These are phyloP conservation scores for Xyliphius kryptos DNA, from an alignment of 2,113 vertebrate species.

Conservation along the genomic window DNA sequence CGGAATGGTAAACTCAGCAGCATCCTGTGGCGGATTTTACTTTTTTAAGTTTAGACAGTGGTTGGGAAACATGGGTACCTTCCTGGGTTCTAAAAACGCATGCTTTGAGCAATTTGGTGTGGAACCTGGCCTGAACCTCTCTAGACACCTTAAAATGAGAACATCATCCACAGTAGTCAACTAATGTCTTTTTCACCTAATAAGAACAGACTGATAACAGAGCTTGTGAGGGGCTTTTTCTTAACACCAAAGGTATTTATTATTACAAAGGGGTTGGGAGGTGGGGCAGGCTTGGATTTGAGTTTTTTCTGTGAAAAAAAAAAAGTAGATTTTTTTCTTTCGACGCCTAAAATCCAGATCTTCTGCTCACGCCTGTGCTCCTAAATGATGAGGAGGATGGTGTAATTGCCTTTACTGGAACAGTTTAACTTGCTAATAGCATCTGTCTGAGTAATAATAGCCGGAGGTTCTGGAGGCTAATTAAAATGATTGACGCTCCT, in stretches of 20 bases:
- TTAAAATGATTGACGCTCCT: slow-evolving; percentile 22
- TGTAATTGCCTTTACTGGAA: slow-evolving; percentile 31
- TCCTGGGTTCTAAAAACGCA: too few relatives aligned
- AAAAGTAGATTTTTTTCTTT: too few relatives aligned
- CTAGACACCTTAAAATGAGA: too few relatives aligned
- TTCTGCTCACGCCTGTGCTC: slow-evolving; percentile 39
- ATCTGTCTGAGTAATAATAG: slow-evolving; percentile 30
- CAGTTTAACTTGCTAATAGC: slow-evolving; percentile 46
- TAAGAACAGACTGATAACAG: too few relatives aligned
- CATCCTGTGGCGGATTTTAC: slow-evolving; percentile 15
- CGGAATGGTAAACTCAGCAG: slow-evolving; percentile 5
- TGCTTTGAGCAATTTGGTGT: too few relatives aligned
- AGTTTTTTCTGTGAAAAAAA: too few relatives aligned
- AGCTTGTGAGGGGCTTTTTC: too few relatives aligned
- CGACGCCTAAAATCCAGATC: background rate
- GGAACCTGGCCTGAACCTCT: too few relatives aligned
- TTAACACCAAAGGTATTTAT: too few relatives aligned
- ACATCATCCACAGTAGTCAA: too few relatives aligned
- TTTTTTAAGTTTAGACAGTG: slow-evolving; percentile 4
- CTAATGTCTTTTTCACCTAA: too few relatives aligned
- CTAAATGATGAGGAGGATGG: slow-evolving; percentile 34
- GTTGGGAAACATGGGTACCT: background rate
- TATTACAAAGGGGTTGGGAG: background rate
- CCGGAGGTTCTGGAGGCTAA: slow-evolving; percentile 31
- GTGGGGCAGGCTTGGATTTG: background rate